phyloP scores from a whole-genome alignment of 2,113 vertebrate species.

The Galbula dea region DNA sequence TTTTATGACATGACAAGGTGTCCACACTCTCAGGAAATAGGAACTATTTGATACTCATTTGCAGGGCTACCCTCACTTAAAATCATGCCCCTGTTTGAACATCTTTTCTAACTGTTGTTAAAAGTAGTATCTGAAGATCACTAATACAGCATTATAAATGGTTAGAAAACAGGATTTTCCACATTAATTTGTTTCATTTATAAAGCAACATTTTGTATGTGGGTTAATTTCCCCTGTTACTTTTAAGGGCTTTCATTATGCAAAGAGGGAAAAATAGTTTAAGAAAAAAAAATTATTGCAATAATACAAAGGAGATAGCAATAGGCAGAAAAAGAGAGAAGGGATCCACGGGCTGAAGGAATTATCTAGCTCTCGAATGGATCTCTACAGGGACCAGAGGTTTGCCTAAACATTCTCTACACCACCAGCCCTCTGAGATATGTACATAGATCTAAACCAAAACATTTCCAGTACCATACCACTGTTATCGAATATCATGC shows the following conservation, averaged over 20 bases:
- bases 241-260: background rate
- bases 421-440: too few species aligned
- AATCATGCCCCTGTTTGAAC: background rate
- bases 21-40: background rate
- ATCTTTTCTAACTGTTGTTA: background rate
- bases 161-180: background rate
- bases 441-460: background rate
- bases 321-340: background rate
- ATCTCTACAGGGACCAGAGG: background rate
- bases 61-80: background rate
- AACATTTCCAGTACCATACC: accelerated
- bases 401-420: background rate
- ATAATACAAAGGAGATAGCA: background rate
- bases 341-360: background rate
- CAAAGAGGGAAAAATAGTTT: background rate
- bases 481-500: background rate
- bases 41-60: background rate
- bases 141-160: background rate
- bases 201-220: background rate
- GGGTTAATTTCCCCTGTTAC: slow-evolving; percentile 24
- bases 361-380: background rate
- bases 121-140: background rate
- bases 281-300: background rate
- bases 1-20: background rate
- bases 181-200: background rate